These are phyloP conservation scores for Leuciscus idus DNA, from an alignment of 2,113 vertebrate genomes.

Conservation along the genomic window DNA sequence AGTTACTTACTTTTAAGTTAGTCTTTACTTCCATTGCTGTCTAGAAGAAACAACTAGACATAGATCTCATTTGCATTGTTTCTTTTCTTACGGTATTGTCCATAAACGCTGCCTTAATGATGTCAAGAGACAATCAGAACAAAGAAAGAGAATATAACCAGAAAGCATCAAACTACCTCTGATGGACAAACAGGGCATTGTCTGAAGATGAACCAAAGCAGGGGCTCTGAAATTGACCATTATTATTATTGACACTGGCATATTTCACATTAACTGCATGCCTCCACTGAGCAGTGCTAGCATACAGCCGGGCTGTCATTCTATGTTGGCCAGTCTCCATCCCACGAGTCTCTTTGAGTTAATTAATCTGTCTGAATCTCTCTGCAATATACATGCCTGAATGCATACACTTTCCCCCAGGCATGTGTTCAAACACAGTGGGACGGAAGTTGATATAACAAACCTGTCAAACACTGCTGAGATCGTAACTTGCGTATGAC, in stretches of 20 bases:
- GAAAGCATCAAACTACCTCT: not conserved
- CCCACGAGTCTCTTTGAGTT: constrained; percentile 17
- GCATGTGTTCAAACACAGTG: not conserved
- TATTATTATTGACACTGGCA: constrained; percentile 42
- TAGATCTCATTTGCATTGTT: not conserved
- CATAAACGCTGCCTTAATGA: not conserved
- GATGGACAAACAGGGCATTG: constrained; percentile 10
- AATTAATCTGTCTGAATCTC: constrained; percentile 44
- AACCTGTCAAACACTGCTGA: constrained; percentile 40
- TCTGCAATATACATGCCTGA: constrained; percentile 7
- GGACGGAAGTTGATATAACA: constrained; percentile 30
- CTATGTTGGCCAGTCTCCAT: constrained; percentile 17
- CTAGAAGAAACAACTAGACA: not conserved
- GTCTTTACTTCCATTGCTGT: not conserved
- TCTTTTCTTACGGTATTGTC: not conserved
- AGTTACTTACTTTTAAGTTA: too few species aligned
- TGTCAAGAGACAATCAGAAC: not conserved
- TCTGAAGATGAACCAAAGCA: constrained; percentile 16
- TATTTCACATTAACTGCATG: constrained; percentile 45
- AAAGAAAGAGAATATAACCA: not conserved
- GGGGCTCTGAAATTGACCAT: constrained; percentile 13
- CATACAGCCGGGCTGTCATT: constrained; percentile 25
- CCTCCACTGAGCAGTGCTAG: not conserved
- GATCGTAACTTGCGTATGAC: not conserved
- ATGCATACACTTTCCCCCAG: constrained; percentile 18